Conservation (phyloP, 2,113 vertebrate species). For the Psittacus erithacus region DNA sequence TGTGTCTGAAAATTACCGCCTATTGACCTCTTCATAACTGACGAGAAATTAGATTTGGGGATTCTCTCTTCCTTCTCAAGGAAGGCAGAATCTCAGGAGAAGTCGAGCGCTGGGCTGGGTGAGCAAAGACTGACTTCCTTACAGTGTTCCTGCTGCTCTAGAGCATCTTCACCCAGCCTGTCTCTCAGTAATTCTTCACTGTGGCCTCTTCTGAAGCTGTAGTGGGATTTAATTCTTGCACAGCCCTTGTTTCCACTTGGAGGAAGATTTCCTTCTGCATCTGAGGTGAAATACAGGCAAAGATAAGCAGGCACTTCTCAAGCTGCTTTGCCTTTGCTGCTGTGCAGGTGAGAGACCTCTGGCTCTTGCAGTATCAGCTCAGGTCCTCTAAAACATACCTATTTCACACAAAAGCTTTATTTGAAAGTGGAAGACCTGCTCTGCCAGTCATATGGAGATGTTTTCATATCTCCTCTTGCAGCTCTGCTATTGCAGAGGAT, state of each 20-base stretch:
- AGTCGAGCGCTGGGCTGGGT: neutral
- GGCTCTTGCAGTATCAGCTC: neutral
- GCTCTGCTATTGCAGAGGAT: neutral
- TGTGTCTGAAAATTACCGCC: neutral
- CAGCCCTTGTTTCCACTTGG: neutral
- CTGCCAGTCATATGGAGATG: neutral
- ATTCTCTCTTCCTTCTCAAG: neutral
- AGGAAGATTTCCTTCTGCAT: neutral
- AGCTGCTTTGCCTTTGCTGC: neutral
- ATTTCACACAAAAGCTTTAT: neutral
- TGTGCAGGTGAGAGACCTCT: neutral
- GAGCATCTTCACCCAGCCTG: neutral
- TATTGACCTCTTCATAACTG: rapidly evolving
- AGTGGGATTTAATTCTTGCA: neutral
- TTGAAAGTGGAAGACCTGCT: neutral
- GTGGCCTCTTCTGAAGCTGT: neutral
- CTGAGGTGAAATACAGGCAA: neutral
- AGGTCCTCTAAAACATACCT: neutral
- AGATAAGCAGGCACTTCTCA: neutral
- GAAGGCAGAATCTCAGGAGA: neutral
- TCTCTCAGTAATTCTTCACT: neutral
- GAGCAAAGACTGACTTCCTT: neutral
- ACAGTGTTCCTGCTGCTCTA: too few species aligned
- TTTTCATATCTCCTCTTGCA: neutral
- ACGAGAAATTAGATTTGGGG: neutral